Percentiles rank a stretch among this genome's conserved stretches.
These are phyloP conservation scores for Todus mexicanus DNA, from an alignment of 2,797 vertebrate species.

Conservation along the genomic window DNA sequence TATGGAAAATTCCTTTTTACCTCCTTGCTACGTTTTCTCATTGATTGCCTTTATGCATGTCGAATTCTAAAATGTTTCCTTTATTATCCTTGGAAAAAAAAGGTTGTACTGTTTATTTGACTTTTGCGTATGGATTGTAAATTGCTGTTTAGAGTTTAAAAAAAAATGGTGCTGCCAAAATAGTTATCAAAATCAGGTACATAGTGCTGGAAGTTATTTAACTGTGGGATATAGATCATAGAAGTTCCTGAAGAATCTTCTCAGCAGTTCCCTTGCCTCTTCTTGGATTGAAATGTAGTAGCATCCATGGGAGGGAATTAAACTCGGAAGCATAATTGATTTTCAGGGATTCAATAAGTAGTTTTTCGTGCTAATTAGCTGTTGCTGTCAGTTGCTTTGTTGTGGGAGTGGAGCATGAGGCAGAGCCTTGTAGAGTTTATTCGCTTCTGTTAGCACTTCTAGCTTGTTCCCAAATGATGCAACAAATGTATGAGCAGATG, in stretches of 20 bases:
- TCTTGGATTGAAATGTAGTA: background rate
- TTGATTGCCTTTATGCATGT: background rate
- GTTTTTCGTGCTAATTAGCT: background rate
- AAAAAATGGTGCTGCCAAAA: background rate
- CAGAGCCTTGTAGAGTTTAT: background rate
- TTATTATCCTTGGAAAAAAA: background rate
- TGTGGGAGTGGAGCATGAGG: background rate
- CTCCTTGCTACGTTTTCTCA: background rate
- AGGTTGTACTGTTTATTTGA: background rate
- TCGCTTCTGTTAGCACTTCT: background rate
- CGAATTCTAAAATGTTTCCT: background rate
- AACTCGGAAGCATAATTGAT: background rate
- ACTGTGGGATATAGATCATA: background rate
- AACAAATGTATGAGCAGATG: background rate
- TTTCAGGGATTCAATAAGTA: background rate
- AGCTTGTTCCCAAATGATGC: background rate
- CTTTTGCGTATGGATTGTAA: background rate
- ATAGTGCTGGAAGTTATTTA: background rate
- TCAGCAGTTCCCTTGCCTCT: background rate
- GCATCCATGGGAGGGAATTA: background rate
- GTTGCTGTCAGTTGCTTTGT: background rate
- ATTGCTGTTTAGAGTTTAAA: background rate
- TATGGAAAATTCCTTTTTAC: background rate
- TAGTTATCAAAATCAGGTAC: background rate
- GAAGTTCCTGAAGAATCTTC: background rate